Conservation (phyloP, 2,888 invertebrate species). For the Escarpia spicata region DNA sequence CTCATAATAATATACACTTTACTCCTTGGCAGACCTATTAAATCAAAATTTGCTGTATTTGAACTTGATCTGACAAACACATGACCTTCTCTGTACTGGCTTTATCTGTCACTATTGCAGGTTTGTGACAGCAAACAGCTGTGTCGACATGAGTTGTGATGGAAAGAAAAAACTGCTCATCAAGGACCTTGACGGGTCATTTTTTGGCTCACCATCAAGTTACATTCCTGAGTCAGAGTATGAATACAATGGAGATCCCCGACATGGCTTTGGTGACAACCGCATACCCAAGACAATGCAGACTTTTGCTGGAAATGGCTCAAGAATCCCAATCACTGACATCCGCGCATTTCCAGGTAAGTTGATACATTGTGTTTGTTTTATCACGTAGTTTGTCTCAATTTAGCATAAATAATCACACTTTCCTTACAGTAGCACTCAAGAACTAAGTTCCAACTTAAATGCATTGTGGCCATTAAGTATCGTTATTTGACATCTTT, state of each 20-base stretch:
- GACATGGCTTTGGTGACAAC: conserved; percentile 59
- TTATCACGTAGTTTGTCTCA: not conserved
- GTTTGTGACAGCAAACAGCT: conserved; percentile 32
- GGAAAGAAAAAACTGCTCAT: conserved; percentile 57
- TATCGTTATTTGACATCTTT: not conserved
- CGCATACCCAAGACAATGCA: conserved; percentile 59
- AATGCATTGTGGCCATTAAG: not conserved
- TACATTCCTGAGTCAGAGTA: no score
- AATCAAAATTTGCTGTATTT: no score
- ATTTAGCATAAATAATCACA: not conserved
- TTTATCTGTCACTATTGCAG: not conserved
- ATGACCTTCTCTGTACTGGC: not conserved
- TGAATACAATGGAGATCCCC: conserved; percentile 52
- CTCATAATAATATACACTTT: no score
- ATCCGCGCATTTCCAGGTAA: not conserved
- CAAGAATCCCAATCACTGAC: not conserved
- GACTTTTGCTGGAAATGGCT: conserved; percentile 34
- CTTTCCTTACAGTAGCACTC: not conserved
- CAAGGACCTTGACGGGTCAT: conserved; percentile 55
- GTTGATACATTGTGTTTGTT: not conserved
- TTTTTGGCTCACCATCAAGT: conserved; percentile 45
- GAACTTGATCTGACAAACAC: not conserved
- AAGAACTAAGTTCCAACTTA: not conserved
- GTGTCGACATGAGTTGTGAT: conserved; percentile 65
- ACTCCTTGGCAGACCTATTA: not conserved